Evolutionary conservation across 2,888 invertebrate species (phyloP), one percentile per base, ranked within the genome.

Genomic region (Chrysodeixis includens): DNA sequence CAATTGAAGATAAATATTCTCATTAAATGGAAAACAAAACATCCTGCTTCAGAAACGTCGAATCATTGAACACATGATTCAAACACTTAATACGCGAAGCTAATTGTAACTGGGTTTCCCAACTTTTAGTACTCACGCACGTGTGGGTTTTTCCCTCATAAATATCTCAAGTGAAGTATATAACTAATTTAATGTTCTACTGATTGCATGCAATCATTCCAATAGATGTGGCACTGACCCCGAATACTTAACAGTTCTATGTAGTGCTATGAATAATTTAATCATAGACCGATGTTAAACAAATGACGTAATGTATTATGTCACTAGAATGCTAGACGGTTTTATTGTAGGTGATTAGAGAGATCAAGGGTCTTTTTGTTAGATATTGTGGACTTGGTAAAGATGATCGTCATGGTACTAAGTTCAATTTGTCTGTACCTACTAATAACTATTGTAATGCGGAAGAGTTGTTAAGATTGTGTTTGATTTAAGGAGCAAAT

Each of bases 71-170:
- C 5, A 18, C 40, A 57, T 57, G 54, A 56, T 57, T 58, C 61
- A 72, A 35, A 55, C 9, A 52, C 22, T n/a, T 66, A 53, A 60
- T 62, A 64, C 64, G 53, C n/a, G 9, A 18, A 46, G 26, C 55
- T 68, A 73, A 70, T 76, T 65, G 30, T 51, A 46, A 22, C 7
- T 61, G 66, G 69, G 64, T 76, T 73, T 76, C 26, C 68, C 62
- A 22, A 5, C 32, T 7, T 18, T n/a, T 54, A 35, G 52, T 71
- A 56, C 30, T 30, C 6, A 40, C 46, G 46, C 67, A 64, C 64
- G 67, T 57, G 40, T 40, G 4, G 40, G 55, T 58, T 56, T 74
- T 72, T 65, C 65, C 18, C 30, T 32, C 58, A 56, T 70, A 58
- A 70, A 49, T 10, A 49, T 9, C 10, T 49, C 59, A 22, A 32